Conservation (phyloP, 2,888 invertebrate species). For the Dinocampus coccinellae region DNA sequence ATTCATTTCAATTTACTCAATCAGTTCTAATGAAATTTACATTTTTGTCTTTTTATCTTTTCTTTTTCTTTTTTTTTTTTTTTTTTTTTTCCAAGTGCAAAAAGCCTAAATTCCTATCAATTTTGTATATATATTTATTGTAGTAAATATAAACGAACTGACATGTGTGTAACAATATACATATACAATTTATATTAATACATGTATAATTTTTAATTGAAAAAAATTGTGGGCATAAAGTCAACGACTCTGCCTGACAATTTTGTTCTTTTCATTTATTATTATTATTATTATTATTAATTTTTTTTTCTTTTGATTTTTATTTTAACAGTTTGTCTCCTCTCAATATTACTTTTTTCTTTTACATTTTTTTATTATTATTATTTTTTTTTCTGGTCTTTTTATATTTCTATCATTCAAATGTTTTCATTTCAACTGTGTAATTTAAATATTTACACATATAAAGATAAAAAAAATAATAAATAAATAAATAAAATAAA, state of each 20-base stretch:
- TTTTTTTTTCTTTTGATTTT: too few species aligned
- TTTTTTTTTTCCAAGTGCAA: too few species aligned
- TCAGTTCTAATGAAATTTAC: slow-evolving; percentile 47
- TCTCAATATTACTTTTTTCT: too few species aligned
- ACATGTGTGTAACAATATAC: not conserved
- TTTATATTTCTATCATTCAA: not conserved
- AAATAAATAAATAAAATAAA: too few species aligned
- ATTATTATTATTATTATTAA: not conserved
- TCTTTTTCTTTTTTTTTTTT: too few species aligned
- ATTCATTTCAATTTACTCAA: slow-evolving; percentile 50
- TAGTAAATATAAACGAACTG: not conserved
- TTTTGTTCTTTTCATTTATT: not conserved
- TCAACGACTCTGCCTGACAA: slow-evolving; percentile 16
- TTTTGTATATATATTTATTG: not conserved
- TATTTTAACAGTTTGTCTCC: too few species aligned
- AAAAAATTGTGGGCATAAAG: slow-evolving; percentile 37
- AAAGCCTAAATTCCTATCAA: too few species aligned
- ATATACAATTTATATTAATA: too few species aligned
- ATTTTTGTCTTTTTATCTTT: too few species aligned
- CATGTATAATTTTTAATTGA: slow-evolving; percentile 36
- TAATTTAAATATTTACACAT: not conserved
- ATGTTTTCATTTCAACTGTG: slow-evolving; percentile 7
- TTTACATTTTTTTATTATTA: too few species aligned
- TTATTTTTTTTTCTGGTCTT: not conserved
- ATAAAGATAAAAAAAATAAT: too few species aligned